phyloP scores from a whole-genome alignment of 1,140 invertebrate genomes.

The Pseudomyrmex dendroicus region DNA sequence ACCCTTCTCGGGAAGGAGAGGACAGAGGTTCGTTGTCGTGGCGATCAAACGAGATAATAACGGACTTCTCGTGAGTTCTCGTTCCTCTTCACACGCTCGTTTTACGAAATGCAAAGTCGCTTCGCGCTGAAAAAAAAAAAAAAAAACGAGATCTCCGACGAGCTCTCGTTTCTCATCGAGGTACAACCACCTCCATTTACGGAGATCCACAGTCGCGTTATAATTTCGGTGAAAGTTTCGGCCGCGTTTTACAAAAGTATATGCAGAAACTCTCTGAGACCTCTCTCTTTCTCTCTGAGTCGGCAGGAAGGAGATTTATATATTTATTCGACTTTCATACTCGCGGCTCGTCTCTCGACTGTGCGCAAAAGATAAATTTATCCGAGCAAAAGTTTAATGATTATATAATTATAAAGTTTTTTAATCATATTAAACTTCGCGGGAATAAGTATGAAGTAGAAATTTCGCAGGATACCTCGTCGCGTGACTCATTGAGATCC shows the following conservation, averaged over 20 bases:
- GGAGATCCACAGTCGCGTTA: too few species aligned
- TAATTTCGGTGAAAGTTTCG: background rate
- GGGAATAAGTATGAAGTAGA: background rate
- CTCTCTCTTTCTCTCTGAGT: too few species aligned
- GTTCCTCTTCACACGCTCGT: conserved; percentile 56
- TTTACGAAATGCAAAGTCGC: conserved; percentile 42
- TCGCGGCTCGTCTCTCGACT: background rate
- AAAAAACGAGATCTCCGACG: background rate
- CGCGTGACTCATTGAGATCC: background rate
- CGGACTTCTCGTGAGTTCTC: conserved; percentile 23
- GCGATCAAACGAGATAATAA: conserved; percentile 67
- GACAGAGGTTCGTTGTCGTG: background rate
- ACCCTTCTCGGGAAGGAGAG: conserved; percentile 9
- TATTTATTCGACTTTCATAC: background rate
- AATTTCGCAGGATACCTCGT: background rate
- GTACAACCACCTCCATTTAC: too few species aligned
- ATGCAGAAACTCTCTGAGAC: too few species aligned
- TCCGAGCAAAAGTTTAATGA: too few species aligned
- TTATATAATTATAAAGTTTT: too few species aligned
- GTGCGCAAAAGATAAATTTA: too few species aligned
- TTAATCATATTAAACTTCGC: background rate
- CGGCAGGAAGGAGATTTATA: background rate
- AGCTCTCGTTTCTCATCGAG: background rate
- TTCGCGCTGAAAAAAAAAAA: background rate
- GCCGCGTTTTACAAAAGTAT: too few species aligned